Evolutionary conservation across 2,888 invertebrate genomes (phyloP).

Genomic region (Patella caerulea): DNA sequence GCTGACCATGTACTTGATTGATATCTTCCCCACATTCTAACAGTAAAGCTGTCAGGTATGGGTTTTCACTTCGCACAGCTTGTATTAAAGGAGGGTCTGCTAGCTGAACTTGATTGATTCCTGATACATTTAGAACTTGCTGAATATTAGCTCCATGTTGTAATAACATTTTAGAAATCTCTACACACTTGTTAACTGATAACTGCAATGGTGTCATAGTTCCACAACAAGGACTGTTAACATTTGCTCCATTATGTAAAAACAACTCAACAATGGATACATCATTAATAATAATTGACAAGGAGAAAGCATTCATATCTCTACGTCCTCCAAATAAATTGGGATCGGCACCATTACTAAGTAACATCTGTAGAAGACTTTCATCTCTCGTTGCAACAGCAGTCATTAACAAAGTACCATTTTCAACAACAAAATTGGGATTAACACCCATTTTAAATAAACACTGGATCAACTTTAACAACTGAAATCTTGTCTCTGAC

Average conservation of each 20-base stretch:
- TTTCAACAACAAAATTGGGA: slow-evolving; percentile 26
- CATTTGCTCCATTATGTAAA: slow-evolving; percentile 39
- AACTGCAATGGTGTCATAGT: slow-evolving; percentile 45
- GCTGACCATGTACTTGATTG: slow-evolving; percentile 43
- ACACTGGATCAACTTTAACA: slow-evolving; percentile 29
- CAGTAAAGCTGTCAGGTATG: slow-evolving; percentile 40
- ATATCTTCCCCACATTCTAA: slow-evolving; percentile 49
- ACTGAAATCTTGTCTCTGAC: slow-evolving; percentile 22
- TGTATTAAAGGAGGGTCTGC: slow-evolving; percentile 41
- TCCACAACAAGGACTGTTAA: slow-evolving; percentile 44
- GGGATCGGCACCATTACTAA: slow-evolving; percentile 48
- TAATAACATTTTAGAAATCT: slow-evolving; percentile 44
- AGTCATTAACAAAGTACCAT: slow-evolving; percentile 41
- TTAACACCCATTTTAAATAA: slow-evolving; percentile 36
- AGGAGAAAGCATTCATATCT: slow-evolving; percentile 44
- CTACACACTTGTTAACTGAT: slow-evolving; percentile 44
- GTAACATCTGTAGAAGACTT: slow-evolving; percentile 34
- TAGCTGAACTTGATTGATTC: slow-evolving; percentile 32
- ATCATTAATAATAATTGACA: slow-evolving; percentile 48
- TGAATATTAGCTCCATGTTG: slow-evolving; percentile 47
- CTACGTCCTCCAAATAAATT: slow-evolving; percentile 33
- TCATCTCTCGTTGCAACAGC: slow-evolving; percentile 45
- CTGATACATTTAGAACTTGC: slow-evolving; percentile 38
- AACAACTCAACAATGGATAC: slow-evolving; percentile 42
- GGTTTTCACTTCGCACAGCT: slow-evolving; percentile 42